phyloP scores from a whole-genome alignment of 1,140 invertebrate genomes.

The Leptinotarsa texana region DNA sequence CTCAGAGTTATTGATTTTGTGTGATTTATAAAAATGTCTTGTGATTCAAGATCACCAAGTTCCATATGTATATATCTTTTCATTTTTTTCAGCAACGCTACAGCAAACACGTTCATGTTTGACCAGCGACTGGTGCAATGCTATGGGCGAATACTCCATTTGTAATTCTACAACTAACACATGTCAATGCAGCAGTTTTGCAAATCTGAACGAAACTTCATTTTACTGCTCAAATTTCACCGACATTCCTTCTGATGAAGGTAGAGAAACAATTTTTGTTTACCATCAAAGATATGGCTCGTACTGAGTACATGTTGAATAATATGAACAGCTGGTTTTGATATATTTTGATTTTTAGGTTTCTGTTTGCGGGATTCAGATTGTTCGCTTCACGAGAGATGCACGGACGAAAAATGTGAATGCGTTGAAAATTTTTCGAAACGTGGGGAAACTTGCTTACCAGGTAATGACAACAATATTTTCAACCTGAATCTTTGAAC shows the following conservation, averaged over 20 bases:
- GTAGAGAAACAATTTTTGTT: neutral
- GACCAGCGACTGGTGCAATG: constrained; percentile 37
- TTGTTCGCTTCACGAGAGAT: constrained; percentile 11
- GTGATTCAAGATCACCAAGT: neutral
- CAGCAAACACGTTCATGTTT: constrained; percentile 30
- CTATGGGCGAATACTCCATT: constrained; percentile 33
- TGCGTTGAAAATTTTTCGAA: constrained; percentile 20
- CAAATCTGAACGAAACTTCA: constrained; percentile 26
- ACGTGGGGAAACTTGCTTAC: constrained; percentile 1
- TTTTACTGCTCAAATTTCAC: constrained; percentile 27
- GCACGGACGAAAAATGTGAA: constrained; percentile 10
- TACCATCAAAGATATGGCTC: too few species aligned
- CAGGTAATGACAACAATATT: constrained; percentile 12
- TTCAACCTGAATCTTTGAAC: neutral
- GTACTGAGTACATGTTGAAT: neutral
- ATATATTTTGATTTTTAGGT: constrained; percentile 12
- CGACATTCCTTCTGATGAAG: neutral
- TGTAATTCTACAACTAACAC: constrained; percentile 27
- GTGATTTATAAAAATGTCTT: neutral
- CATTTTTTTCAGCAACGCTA: constrained; percentile 30
- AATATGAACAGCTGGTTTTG: neutral
- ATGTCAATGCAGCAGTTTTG: constrained; percentile 30
- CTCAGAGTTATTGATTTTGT: neutral
- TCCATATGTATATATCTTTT: neutral
- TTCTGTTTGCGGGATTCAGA: constrained; percentile 12